A percentile compares a stretch with the other conserved stretches of the same genome.
These are phyloP conservation scores for Phoxinus phoxinus DNA, from an alignment of 2,113 vertebrate species.

Conservation along the genomic window DNA sequence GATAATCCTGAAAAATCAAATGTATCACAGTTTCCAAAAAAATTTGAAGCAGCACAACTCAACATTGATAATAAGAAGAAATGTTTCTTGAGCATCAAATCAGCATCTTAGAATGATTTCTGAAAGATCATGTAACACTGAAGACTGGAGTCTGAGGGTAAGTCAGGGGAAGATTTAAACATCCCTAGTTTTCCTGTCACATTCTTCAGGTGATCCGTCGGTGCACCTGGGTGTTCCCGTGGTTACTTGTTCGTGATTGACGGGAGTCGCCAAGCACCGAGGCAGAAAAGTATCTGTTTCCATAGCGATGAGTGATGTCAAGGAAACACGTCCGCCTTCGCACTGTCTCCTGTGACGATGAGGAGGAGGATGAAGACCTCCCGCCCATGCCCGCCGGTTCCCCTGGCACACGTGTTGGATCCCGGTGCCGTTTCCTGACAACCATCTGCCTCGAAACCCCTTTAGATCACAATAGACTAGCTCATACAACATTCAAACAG, in stretches of 20 bases:
- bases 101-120: background rate
- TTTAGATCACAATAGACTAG: constrained; percentile 55
- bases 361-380: constrained; percentile 48
- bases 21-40: background rate
- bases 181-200: background rate
- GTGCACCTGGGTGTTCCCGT: constrained; percentile 42
- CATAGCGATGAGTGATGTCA: constrained; percentile 48
- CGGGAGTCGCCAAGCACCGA: background rate
- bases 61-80: background rate
- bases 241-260: constrained; percentile 49
- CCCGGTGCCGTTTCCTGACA: constrained; percentile 66
- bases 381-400: constrained; percentile 53
- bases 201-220: background rate
- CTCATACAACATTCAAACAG: constrained; percentile 65
- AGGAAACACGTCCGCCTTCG: constrained; percentile 24
- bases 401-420: constrained; percentile 71
- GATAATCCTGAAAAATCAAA: too few species aligned
- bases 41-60: background rate
- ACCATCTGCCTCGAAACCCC: constrained; percentile 75
- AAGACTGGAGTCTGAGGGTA: background rate
- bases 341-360: constrained; percentile 2
- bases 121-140: background rate
- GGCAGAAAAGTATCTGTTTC: constrained; percentile 40
- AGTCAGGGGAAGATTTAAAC: background rate
- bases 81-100: background rate